phyloP scores from a whole-genome alignment of 2,888 invertebrate genomes.

The Orthonychiurus folsomi region DNA sequence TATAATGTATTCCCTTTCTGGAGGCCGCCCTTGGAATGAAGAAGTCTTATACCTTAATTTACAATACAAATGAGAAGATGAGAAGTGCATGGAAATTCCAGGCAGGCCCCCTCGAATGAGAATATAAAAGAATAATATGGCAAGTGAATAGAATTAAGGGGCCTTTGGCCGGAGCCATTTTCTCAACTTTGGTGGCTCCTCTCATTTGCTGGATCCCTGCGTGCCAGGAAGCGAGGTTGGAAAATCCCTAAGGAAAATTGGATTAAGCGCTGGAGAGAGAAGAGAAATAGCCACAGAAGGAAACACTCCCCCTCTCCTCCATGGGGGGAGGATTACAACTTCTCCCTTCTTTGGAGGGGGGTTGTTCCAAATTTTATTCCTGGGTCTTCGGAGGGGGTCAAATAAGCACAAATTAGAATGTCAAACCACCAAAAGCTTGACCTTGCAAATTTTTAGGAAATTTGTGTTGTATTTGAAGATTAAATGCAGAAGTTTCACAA shows the following conservation, averaged over 20 bases:
- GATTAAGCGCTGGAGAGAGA: background rate
- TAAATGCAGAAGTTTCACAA: too few species aligned
- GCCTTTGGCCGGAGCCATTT: background rate
- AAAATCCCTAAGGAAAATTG: slow-evolving; percentile 1
- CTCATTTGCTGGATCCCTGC: background rate
- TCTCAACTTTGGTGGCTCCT: slow-evolving; percentile 1
- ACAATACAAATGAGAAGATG: slow-evolving; percentile 1
- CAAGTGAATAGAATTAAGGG: background rate
- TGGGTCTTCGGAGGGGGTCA: too few species aligned
- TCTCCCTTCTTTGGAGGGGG: too few species aligned
- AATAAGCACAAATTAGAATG: too few species aligned
- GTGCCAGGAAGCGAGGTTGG: slow-evolving; percentile 1
- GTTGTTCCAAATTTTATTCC: too few species aligned
- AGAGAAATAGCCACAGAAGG: slow-evolving; percentile 1
- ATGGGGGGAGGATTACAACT: too few species aligned
- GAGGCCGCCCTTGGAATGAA: too few species aligned
- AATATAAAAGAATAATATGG: background rate
- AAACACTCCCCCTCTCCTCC: background rate
- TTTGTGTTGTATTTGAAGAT: too few species aligned
- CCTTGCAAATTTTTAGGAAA: too few species aligned
- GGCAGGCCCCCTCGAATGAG: background rate
- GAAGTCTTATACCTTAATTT: too few species aligned
- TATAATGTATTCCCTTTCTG: too few species aligned
- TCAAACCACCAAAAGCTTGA: too few species aligned
- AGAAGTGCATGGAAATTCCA: background rate